Percentiles rank a stretch among this genome's conserved stretches.
Conservation (phyloP, 1,140 invertebrate genomes). For the Mactra quadrangularis region DNA sequence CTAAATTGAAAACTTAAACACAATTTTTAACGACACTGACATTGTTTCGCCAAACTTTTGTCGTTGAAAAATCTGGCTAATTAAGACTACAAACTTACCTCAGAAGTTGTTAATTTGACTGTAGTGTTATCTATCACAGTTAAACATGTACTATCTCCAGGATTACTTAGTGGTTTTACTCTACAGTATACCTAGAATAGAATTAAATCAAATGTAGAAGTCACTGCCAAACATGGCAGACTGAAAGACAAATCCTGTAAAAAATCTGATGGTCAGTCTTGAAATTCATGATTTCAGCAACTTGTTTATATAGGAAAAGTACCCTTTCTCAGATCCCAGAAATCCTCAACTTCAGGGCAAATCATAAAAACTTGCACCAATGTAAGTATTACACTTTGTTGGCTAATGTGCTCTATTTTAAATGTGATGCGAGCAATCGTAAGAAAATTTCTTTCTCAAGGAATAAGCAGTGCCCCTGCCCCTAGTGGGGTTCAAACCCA, state of each 20-base stretch:
- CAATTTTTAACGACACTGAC: background rate
- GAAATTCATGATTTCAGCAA: too few species aligned
- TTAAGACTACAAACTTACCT: conserved; percentile 68
- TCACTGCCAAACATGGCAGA: background rate
- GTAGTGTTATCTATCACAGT: conserved; percentile 89
- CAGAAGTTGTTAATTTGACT: conserved; percentile 85
- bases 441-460: too few species aligned
- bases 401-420: too few species aligned
- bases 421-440: too few species aligned
- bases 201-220: background rate
- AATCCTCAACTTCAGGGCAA: too few species aligned
- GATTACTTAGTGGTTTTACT: conserved; percentile 89
- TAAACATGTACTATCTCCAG: conserved; percentile 88
- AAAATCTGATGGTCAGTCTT: background rate
- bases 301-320: too few species aligned
- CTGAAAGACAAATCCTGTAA: background rate
- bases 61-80: background rate
- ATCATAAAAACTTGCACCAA: too few species aligned
- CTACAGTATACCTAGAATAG: conserved; percentile 92
- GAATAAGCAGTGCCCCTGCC: too few species aligned
- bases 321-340: too few species aligned
- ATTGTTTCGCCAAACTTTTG: background rate
- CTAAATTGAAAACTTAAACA: background rate
- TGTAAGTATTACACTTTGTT: too few species aligned
- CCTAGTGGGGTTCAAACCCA: too few species aligned